Evolutionary conservation across 2,113 vertebrate species (phyloP).

Genomic region (Gadus chalcogrammus): DNA sequence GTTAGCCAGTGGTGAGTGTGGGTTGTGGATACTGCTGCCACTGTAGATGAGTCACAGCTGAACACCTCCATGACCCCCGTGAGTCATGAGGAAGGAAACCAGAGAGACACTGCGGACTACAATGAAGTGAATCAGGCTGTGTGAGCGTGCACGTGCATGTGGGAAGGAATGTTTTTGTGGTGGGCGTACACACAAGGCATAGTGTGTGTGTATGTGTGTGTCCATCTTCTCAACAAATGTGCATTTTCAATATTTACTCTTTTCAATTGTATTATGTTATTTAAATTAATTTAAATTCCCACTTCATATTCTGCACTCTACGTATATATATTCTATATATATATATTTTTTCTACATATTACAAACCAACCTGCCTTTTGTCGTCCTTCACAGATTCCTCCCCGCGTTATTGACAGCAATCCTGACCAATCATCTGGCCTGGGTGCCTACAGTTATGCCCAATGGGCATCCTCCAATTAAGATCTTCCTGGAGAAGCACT

Average conservation of each 20-base stretch:
- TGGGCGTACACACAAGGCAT: neutral
- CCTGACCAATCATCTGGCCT: constrained; percentile 96
- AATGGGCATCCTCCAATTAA: constrained; percentile 96
- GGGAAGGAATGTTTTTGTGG: neutral
- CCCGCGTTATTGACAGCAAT: constrained; percentile 95
- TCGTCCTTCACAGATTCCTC: constrained; percentile 82
- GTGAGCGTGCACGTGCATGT: constrained; percentile 9
- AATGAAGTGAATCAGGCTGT: constrained; percentile 49
- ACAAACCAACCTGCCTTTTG: constrained; percentile 7
- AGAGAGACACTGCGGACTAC: constrained; percentile 54
- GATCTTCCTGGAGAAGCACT: constrained; percentile 98
- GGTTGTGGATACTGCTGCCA: too few species aligned
- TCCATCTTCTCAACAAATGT: too few species aligned
- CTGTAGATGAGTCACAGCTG: too few species aligned
- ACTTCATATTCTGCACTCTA: neutral
- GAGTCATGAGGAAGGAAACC: constrained; percentile 61
- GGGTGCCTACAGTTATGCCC: constrained; percentile 98
- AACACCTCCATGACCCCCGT: constrained; percentile 3
- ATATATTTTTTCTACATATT: neutral
- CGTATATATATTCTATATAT: neutral
- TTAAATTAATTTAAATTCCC: neutral
- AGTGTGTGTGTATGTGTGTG: neutral
- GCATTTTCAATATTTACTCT: neutral
- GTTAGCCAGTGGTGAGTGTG: too few species aligned
- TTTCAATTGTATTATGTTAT: neutral